Base-by-base conservation (phyloP, 2,113 vertebrate species). In the Acanthisitta chloris region DNA sequence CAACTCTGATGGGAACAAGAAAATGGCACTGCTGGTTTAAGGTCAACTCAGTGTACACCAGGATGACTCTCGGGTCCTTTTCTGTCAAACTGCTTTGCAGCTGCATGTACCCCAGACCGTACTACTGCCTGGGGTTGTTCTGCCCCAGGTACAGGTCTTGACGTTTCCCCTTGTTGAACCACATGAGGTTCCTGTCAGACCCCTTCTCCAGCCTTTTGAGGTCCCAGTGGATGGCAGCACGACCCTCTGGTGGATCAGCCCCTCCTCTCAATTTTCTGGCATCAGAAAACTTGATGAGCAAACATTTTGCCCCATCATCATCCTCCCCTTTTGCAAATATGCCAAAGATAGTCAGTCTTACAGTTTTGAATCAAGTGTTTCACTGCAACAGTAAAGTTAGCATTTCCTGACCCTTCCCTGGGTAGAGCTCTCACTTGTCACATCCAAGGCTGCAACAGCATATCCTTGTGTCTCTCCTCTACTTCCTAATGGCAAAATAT, bases 51-150 rank as follows among this genome's bases (percentile, higher is more conserved):
- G 1, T 45, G 21, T 61, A 25, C 28, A 36, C 5, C 4, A 17
- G 21, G 14, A 42, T 61, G 19, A 46, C 25, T 54, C 6, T 16
- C 12, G 19, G 14, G 11, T 33, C 4, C 16, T 73, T 69, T 69
- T 65, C 40, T 49, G 10, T 18, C 25, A 54, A 88, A 26, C 8
- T 65, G 5, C 9, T 82, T 78, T 79, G 28, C 18, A 91, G 3
- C 3, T 82, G 14, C 3, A 8, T 38, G 10, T 21, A 8, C 14
- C 9, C 14, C 4, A 40, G 4, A 4, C 2, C 2, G 6, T 58
- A 31, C 8, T 62, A 15, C 4, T 67, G 17, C 7, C 15, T 62
- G 17, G 6, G 10, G 10, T 28, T 58, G 8, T 34, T 81, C 12
- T 13, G 36, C n/a, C 23, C 23, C 12, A 40, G 7, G 7, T 43